Conservation (phyloP, 2,797 vertebrate genomes). For the Pogonophryne albipinna region DNA sequence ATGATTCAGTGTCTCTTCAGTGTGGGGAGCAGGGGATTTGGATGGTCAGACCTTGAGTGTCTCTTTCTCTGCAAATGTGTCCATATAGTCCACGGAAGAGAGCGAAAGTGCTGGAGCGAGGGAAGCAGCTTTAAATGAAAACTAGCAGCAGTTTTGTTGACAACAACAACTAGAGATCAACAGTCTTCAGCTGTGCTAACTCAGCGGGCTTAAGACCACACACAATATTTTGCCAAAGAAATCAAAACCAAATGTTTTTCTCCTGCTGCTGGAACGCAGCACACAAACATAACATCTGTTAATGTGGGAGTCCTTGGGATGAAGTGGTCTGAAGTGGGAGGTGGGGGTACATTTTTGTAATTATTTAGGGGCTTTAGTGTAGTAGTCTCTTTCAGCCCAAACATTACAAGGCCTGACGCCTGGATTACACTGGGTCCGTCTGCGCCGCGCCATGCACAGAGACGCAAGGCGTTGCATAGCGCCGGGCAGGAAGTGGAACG, state of each 20-base stretch:
- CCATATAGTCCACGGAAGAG: background rate
- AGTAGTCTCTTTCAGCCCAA: too few species aligned
- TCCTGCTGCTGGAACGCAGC: slow-evolving; percentile 11
- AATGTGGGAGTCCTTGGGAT: background rate
- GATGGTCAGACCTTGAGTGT: background rate
- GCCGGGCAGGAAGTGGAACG: too few species aligned
- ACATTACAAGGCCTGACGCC: too few species aligned
- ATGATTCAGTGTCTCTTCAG: slow-evolving; percentile 5
- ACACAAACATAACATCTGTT: slow-evolving; percentile 3
- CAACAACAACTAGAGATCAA: background rate
- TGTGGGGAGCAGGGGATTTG: background rate
- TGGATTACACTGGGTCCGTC: too few species aligned
- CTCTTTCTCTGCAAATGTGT: slow-evolving; percentile 3
- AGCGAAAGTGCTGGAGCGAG: background rate
- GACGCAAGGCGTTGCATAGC: too few species aligned
- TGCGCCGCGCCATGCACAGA: too few species aligned
- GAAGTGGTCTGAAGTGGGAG: slow-evolving; percentile 1
- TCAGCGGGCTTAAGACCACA: slow-evolving; percentile 14
- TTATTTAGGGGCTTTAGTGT: slow-evolving; percentile 9
- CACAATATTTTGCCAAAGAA: slow-evolving; percentile 4
- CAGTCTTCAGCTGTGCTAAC: background rate
- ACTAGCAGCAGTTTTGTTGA: background rate
- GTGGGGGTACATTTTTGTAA: slow-evolving; percentile 17
- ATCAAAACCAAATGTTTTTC: slow-evolving; percentile 21
- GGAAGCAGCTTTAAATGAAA: background rate